Base-by-base conservation (phyloP, 2,888 invertebrate species). In the Molanna angustata region DNA sequence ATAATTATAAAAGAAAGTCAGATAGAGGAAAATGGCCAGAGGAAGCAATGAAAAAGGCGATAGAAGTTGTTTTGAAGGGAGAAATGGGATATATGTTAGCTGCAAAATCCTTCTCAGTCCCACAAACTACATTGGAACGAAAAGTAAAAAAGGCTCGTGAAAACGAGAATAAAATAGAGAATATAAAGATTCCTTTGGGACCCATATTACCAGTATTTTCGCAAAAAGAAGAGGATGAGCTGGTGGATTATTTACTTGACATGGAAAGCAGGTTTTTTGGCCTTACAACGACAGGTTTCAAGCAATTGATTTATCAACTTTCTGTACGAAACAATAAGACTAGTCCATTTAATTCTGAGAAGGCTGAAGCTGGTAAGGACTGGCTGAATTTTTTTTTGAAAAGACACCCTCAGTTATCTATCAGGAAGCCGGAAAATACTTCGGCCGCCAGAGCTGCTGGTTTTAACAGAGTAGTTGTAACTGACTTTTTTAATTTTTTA, bases 71-170 rank as follows among this genome's bases (percentile, higher is more conserved):
- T 35, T 35, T 35, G 35, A 35, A 35, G 35, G 35, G 35, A n/a
- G 35, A 35, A 35, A 40, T 16, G 17, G 40, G 40, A 9, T 40
- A 40, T 17, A 40, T 16, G 17, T 17, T 40, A n/a, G 40, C 40
- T 40, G 40, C 16, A 40, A 40, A 40, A 40, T 40, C 17, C 17
- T 40, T 16, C 17, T 40, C 40, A 40, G 17, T 40, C 17, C 40
- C 40, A 16, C 40, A 40, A 40, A 40, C 40, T 18, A 40, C 40
- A 40, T 40, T 40, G 40, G 40, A 40, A 40, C 40, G 40, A 16
- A 40, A 40, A 40, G 40, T 16, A 13, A 40, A n/a, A n/a, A n/a
- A n/a, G n/a, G n/a, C n/a, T n/a, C n/a, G n/a, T n/a, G n/a, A n/a
- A n/a, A n/a, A n/a, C n/a, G n/a, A n/a, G n/a, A n/a, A n/a, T n/a